Percentiles rank a stretch among this genome's conserved stretches.
These are phyloP conservation scores for Cephonodes hylas DNA, from an alignment of 2,888 invertebrate genomes.

Conservation along the genomic window DNA sequence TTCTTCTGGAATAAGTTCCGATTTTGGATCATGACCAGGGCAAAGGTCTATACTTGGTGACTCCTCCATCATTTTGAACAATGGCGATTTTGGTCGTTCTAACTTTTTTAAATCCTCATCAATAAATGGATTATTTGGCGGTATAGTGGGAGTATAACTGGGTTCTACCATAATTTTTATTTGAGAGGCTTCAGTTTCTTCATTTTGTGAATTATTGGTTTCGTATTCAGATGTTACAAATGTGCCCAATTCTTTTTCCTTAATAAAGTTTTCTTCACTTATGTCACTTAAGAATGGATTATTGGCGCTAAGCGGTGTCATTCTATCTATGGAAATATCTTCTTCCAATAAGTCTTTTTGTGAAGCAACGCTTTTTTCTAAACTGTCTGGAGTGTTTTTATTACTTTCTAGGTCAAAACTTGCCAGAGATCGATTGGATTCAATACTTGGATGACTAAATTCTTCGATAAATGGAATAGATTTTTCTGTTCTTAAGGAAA, in stretches of 20 bases:
- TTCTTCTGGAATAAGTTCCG: conserved; percentile 39
- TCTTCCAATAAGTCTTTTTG: conserved; percentile 43
- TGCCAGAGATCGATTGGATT: neutral
- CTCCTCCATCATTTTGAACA: conserved; percentile 64
- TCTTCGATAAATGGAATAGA: conserved; percentile 27
- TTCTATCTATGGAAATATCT: conserved; percentile 40
- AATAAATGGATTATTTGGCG: conserved; percentile 53
- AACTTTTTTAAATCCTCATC: conserved; percentile 37
- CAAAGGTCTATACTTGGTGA: conserved; percentile 48
- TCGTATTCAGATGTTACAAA: conserved; percentile 66
- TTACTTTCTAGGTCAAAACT: conserved; percentile 5
- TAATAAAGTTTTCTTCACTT: conserved; percentile 47
- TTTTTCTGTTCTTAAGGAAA: conserved; percentile 62
- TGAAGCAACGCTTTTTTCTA: conserved; percentile 32
- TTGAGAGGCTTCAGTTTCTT: conserved; percentile 50
- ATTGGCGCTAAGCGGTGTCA: conserved; percentile 39
- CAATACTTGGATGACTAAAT: neutral
- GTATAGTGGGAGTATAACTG: conserved; percentile 32
- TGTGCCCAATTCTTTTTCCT: conserved; percentile 55
- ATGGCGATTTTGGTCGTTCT: conserved; percentile 65
- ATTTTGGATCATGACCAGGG: conserved; percentile 46
- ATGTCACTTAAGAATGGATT: conserved; percentile 62
- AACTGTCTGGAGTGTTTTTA: conserved; percentile 32
- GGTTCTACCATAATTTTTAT: conserved; percentile 54
- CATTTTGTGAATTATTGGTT: conserved; percentile 64